Conservation (phyloP, 2,113 vertebrate genomes). For the Burhinus oedicnemus region DNA sequence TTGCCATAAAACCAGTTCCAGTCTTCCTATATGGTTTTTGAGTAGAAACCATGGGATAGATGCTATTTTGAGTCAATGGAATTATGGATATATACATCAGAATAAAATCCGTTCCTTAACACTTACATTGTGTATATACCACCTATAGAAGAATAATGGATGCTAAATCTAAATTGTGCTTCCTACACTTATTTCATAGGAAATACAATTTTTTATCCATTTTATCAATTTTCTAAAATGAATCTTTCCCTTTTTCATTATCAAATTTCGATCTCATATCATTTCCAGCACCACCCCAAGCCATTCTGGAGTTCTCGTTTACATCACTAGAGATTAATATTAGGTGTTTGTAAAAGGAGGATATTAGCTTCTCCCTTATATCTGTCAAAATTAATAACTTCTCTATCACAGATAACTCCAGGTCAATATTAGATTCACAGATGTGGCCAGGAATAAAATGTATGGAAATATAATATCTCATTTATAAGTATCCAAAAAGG, state of each 20-base stretch:
- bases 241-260: conserved; percentile 79
- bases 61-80: neutral
- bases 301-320: conserved; percentile 70
- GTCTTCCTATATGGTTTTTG: neutral
- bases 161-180: conserved; percentile 19
- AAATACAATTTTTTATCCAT: conserved; percentile 69
- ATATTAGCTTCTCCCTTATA: conserved; percentile 86
- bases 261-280: conserved; percentile 76
- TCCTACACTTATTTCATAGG: conserved; percentile 53
- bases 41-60: neutral
- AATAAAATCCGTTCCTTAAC: neutral
- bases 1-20: neutral
- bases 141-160: neutral
- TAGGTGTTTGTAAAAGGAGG: conserved; percentile 83
- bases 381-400: conserved; percentile 88
- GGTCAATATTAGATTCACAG: conserved; percentile 85
- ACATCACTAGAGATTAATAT: conserved; percentile 82
- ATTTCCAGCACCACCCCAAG: conserved; percentile 70
- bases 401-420: conserved; percentile 82
- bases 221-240: conserved; percentile 75
- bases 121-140: neutral
- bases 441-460: conserved; percentile 81
- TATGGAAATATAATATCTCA: conserved; percentile 84
- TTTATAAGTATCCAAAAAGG: conserved; percentile 75
- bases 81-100: neutral